phyloP scores from a whole-genome alignment of 2,113 vertebrate species.

The Anarhynchus alexandrinus region DNA sequence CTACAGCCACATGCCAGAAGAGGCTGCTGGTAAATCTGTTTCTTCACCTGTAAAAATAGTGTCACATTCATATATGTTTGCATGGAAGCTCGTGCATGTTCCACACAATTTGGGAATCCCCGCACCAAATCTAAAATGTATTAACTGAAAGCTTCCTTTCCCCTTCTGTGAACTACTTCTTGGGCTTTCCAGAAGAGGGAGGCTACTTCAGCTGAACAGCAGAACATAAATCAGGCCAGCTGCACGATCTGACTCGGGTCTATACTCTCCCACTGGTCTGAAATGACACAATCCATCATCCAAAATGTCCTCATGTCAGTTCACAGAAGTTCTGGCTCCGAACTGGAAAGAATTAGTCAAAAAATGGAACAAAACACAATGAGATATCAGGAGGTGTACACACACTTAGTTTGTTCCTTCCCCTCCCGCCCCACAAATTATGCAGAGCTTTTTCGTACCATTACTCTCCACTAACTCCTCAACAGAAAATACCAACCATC shows the following conservation, averaged over 20 bases:
- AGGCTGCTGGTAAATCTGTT: background rate
- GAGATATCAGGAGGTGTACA: background rate
- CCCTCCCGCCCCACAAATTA: background rate
- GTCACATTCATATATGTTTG: background rate
- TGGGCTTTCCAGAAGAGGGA: slow-evolving; percentile 25
- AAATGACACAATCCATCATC: slow-evolving; percentile 39
- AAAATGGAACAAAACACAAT: background rate
- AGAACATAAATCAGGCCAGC: slow-evolving; percentile 38
- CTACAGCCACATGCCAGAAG: background rate
- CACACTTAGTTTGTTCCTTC: background rate
- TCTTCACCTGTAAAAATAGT: background rate
- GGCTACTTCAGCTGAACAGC: background rate
- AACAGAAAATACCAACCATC: background rate
- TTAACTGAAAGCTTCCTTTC: background rate
- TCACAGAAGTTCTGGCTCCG: background rate
- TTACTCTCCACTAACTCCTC: background rate
- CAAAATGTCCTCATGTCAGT: slow-evolving; percentile 14
- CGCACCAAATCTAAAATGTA: background rate
- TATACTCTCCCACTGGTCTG: slow-evolving; percentile 7
- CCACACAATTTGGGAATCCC: background rate
- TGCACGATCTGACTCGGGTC: slow-evolving; percentile 12
- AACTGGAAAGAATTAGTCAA: background rate
- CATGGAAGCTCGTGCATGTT: background rate
- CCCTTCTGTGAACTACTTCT: background rate
- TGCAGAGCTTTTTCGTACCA: background rate